Base-by-base conservation (phyloP, 2,888 invertebrate species). In the Biston stratarius region DNA sequence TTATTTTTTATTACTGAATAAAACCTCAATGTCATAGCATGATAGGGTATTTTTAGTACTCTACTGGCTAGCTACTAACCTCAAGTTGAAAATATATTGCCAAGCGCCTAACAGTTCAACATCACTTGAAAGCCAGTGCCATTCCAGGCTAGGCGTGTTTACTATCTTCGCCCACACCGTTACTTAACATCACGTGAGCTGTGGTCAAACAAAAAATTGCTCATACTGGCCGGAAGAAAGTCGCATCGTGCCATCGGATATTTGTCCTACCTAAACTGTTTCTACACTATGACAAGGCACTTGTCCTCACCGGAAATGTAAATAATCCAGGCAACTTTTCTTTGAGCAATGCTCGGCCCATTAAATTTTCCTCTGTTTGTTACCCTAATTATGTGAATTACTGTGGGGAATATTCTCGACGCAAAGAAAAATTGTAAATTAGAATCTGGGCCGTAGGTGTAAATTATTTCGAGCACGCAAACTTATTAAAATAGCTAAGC, bases 291-390 rank as follows among this genome's bases (percentile, higher is more conserved):
- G 64, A 51, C 56, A 53, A 61, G 38, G 33, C 15, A 15, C 51
- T 52, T 73, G 74, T 73, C 77, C 84, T 81, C 83, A 71, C 74
- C 86, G 84, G 85, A 80, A 85, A 86, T 85, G 87, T 89, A 88
- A 88, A 89, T 88, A 89, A 89, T 89, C 87, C 82, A 67, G 82
- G 83, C 82, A 84, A 85, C 86, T 86, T 84, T 69, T 67, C 83
- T 82, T 82, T 80, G 63, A 72, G 61, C 67, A 66, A 68, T 69
- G 82, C 77, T 77, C 78, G 64, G 71, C 79, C 81, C 84, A 86
- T 90, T 87, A 89, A 87, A 88, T 86, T 87, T 82, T 77, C 82
- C 51, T 83, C 84, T 85, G 87, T 88, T 88, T 89, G 88, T 87
- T 83, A 72, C 79, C 81, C 82, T 90, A 88, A 91, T 91, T 91